A percentile compares a stretch with the other conserved stretches of the same genome.
Evolutionary conservation across 1,140 invertebrate genomes (phyloP).

Genomic region (Onthophagus taurus): DNA sequence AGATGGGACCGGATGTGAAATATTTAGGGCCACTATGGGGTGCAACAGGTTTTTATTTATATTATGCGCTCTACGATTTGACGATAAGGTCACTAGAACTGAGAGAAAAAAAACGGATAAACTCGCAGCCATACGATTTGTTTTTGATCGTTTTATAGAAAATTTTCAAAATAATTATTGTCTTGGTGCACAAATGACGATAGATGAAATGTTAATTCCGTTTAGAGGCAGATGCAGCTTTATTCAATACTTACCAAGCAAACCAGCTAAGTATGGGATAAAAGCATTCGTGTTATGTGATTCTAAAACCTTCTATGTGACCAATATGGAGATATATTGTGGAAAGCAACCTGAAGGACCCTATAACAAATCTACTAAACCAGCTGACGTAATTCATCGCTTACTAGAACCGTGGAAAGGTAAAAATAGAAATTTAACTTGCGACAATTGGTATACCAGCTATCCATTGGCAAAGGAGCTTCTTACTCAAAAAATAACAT

Average conservation of each 20-base stretch:
- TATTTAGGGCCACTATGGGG: constrained; percentile 5
- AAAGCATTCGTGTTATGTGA: constrained; percentile 1
- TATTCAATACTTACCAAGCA: too few relatives aligned
- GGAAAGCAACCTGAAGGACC: constrained; percentile 1
- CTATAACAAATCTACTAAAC: background rate
- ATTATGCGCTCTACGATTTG: constrained; percentile 24
- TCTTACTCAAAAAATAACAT: constrained; percentile 27
- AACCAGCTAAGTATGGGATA: constrained; percentile 1
- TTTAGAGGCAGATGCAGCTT: too few relatives aligned
- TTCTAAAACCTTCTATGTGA: constrained; percentile 5
- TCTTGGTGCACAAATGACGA: too few relatives aligned
- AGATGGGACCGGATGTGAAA: too few relatives aligned
- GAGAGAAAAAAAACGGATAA: constrained; percentile 30
- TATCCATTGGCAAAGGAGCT: constrained; percentile 24
- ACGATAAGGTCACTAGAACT: constrained; percentile 23
- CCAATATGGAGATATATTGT: constrained; percentile 1
- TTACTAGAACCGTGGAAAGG: constrained; percentile 21
- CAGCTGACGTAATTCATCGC: constrained; percentile 23
- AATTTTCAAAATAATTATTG: too few relatives aligned
- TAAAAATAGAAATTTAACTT: constrained; percentile 27
- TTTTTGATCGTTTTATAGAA: too few relatives aligned
- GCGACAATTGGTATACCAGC: constrained; percentile 29
- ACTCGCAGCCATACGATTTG: constrained; percentile 31
- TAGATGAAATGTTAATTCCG: too few relatives aligned
- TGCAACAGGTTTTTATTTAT: constrained; percentile 9